Percentiles rank a stretch among this genome's conserved stretches.
phyloP scores from a whole-genome alignment of 2,888 invertebrate species.

The Cepaea hortensis region DNA sequence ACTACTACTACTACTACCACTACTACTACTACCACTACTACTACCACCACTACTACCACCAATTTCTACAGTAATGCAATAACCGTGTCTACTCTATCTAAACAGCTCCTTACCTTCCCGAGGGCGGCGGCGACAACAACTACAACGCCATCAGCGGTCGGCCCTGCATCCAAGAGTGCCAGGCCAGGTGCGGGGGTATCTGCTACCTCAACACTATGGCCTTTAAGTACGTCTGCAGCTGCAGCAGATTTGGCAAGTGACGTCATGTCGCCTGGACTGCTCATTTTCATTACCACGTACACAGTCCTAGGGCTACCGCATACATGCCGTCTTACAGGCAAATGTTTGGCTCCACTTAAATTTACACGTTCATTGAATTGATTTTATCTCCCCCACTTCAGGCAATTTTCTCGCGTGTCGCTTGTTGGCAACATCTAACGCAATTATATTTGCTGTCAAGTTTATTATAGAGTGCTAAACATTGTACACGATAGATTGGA shows the following conservation, averaged over 20 bases:
- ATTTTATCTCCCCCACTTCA: too few species aligned
- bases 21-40: too few species aligned
- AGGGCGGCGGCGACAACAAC: slow-evolving; percentile 13
- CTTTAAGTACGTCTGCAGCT: slow-evolving; percentile 46
- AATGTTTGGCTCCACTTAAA: neutral
- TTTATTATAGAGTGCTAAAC: too few species aligned
- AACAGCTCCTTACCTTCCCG: neutral
- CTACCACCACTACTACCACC: too few species aligned
- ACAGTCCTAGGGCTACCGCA: neutral
- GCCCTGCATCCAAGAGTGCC: slow-evolving; percentile 40
- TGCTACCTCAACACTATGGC: slow-evolving; percentile 48
- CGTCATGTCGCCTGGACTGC: neutral
- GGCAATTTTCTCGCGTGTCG: too few species aligned
- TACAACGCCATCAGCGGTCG: slow-evolving; percentile 47
- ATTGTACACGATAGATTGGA: too few species aligned
- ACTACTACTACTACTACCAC: too few species aligned
- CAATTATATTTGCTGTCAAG: too few species aligned
- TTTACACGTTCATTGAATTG: neutral
- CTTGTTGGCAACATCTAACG: too few species aligned
- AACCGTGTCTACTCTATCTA: too few species aligned
- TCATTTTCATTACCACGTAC: neutral
- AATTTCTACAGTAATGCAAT: too few species aligned
- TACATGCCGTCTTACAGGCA: neutral
- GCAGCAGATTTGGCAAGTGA: slow-evolving; percentile 39
- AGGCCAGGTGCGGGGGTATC: slow-evolving; percentile 45